Base-by-base conservation (phyloP, 35 echinoderm and acorn worm species). In the Nesometra sesokonis region DNA sequence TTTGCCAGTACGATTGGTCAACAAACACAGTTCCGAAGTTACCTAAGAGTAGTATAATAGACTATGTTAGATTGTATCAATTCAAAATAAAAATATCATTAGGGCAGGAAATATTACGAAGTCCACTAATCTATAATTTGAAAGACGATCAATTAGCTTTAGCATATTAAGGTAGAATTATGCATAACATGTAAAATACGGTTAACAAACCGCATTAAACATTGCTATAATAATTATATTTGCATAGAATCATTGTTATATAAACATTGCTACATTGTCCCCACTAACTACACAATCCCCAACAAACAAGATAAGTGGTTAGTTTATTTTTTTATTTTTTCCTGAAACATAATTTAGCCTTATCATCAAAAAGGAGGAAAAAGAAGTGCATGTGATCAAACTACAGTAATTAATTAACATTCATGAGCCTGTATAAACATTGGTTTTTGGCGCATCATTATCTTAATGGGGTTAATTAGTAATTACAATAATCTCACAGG, bases 1-100 rank as follows among this genome's bases (percentile, higher is more conserved):
- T 97, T 87, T 97, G 95, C 95, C 95, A 97, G 90, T 97, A 97
- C 3, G 95, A 97, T 78, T 97, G 95, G 47, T 97, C 95, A 11
- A 97, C 95, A 79, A 97, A 94, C 17, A 97, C 95, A 0, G 95
- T 97, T 13, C 92, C 95, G 47, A 97, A 97, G 67, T 97, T 97
- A 52, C 95, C 95, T 97, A 78, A 33, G 27, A 80, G 32, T 34
- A 80, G 35, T 34, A 34, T 81, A 34, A 34, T 81, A 81, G 35
- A 81, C 32, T 36, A 33, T 17, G 35, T 81, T 81, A 33, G 32
- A 0, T 11, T 36, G 32, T 32, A 34, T 32, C 79, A 81, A 81
- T 81, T 17, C 13, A 81, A 32, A 31, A n/a, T 81, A 11, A 33
- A 32, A 84, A 2, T n/a, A n/a, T n/a, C n/a, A n/a, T n/a, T n/a